Conservation (phyloP, 2,797 vertebrate species). For the Typhlichthys eigenmanni region DNA sequence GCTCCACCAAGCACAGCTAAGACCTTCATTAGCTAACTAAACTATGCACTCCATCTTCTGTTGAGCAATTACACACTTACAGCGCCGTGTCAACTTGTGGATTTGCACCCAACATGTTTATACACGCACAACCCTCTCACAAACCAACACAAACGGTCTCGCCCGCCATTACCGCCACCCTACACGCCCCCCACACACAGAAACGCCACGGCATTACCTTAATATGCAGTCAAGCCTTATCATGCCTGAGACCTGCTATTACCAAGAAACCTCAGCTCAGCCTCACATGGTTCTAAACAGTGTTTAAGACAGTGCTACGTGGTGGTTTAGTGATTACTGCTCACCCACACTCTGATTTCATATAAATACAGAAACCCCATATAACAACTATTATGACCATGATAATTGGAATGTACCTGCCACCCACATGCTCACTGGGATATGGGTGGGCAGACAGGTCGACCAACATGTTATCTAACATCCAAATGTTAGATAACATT, state of each 20-base stretch:
- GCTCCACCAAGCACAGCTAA: constrained; percentile 25
- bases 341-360: constrained; percentile 32
- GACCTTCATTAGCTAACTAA: constrained; percentile 40
- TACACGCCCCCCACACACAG: constrained; percentile 13
- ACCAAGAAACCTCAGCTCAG: constrained; percentile 37
- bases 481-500: too few species aligned
- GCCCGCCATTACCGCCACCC: neutral
- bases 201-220: constrained; percentile 16
- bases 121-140: constrained; percentile 19
- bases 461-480: too few species aligned
- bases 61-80: constrained; percentile 24
- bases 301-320: constrained; percentile 59
- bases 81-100: constrained; percentile 41
- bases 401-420: constrained; percentile 49
- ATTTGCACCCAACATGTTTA: constrained; percentile 17
- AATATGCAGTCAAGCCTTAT: constrained; percentile 43
- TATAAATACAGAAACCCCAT: constrained; percentile 43
- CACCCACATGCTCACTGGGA: constrained; percentile 49
- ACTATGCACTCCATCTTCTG: constrained; percentile 20
- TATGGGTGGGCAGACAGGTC: neutral
- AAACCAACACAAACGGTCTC: neutral
- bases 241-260: constrained; percentile 54
- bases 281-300: constrained; percentile 53
- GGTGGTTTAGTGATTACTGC: constrained; percentile 59
- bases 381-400: constrained; percentile 53